Evolutionary conservation across 2,888 invertebrate species (phyloP), one percentile per base, ranked within the genome.

Genomic region (Willowsia nigromaculata): DNA sequence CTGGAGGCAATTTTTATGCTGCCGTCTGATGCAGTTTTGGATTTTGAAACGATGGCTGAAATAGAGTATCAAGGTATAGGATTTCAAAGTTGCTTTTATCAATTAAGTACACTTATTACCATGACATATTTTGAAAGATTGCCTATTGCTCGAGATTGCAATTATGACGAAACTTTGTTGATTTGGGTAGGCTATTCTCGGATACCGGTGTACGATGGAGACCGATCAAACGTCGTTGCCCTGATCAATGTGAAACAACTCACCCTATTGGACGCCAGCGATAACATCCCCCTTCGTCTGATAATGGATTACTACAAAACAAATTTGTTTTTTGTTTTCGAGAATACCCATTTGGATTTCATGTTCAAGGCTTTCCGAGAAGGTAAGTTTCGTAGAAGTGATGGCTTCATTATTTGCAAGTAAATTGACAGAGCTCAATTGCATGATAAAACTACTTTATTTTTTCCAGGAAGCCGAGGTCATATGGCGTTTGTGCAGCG

Each of bases 301-400:
- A 95, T 99, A 84, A 98, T 98, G 94, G 97, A 98, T 94, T 99
- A 98, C 94, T 98, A 99, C 94, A 98, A 99, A 94, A 99, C 99
- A 95, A 97, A 97, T 0, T 97, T 98, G 93, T 97, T 98, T 94
- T 99, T 98, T 94, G 98, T 99, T 22, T 98, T 98, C 94, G 98
- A 99, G 93, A 99, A 99, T 93, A 97, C 97, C 91, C 98, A 98
- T 0, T 94, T 99, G 80, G 98, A 99, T 93, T 96, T 97, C 85
- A 98, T 99, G 97, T 96, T 99, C 93, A 97, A 97, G 93, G 98
- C 99, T 94, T 99, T 99, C 93, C 99, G 99, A 94, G 98, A 98
- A 95, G 98, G 98, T 97, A 93, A 27, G 68, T 62, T 33, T n/a
- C 4, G n/a, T n/a, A 27, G 0, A 1, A n/a, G 4, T 40, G 40